phyloP scores from a whole-genome alignment of 2,113 vertebrate species.

The Hystrix brachyura region DNA sequence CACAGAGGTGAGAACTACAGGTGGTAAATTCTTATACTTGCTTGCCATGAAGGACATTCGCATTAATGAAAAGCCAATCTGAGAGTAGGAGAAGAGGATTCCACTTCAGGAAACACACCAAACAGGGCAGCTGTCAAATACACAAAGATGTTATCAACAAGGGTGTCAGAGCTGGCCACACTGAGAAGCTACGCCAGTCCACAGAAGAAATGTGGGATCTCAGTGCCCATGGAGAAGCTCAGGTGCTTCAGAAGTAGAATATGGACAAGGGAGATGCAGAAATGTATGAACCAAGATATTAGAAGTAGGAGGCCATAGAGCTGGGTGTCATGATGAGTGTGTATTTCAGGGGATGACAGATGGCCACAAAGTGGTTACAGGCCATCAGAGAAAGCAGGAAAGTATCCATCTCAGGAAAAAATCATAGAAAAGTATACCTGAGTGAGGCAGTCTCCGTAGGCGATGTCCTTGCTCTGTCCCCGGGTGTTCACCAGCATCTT shows the following conservation, averaged over 20 bases:
- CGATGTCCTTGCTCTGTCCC: too few species aligned
- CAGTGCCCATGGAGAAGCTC: background rate
- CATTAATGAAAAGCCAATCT: background rate
- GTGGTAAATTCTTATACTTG: background rate
- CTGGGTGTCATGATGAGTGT: background rate
- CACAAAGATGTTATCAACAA: background rate
- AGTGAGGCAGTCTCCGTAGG: too few species aligned
- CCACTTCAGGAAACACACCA: background rate
- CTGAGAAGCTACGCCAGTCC: background rate
- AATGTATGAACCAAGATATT: background rate
- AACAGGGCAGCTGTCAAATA: background rate
- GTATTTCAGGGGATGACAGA: background rate
- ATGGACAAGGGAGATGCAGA: background rate
- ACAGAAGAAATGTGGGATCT: background rate
- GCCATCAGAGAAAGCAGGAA: background rate
- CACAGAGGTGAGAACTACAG: background rate
- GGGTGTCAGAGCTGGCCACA: background rate
- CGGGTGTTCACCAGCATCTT: too few species aligned
- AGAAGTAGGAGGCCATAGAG: background rate
- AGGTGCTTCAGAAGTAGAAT: too few species aligned
- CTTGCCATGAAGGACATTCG: background rate
- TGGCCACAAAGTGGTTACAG: background rate
- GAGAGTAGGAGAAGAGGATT: background rate
- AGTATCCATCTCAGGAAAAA: background rate
- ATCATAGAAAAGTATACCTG: too few species aligned